These are phyloP conservation scores for Sitobion miscanthi DNA, from an alignment of 1,140 invertebrate species.

Conservation along the genomic window DNA sequence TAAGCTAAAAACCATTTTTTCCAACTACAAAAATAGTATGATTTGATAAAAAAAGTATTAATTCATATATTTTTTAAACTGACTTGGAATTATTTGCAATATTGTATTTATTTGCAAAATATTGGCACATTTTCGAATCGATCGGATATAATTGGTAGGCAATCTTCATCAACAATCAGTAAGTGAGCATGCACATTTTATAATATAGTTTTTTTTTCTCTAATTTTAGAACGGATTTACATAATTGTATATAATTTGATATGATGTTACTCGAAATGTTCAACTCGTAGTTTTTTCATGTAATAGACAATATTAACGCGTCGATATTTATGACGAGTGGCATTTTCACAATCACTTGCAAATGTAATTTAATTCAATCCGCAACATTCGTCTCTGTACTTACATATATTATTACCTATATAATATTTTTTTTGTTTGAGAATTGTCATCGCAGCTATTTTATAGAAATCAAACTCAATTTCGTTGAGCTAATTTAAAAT, in stretches of 20 bases:
- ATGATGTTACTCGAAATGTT: not conserved
- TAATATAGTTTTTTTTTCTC: too few relatives aligned
- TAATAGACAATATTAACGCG: too few relatives aligned
- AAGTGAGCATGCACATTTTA: not conserved
- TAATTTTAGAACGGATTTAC: too few relatives aligned
- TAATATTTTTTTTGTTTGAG: not conserved
- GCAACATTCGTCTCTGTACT: not conserved
- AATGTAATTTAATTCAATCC: not conserved
- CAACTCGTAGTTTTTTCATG: not conserved
- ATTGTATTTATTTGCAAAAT: not conserved
- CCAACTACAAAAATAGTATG: not conserved
- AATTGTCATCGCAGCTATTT: not conserved
- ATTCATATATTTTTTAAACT: not conserved
- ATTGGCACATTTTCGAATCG: not conserved
- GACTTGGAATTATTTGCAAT: not conserved
- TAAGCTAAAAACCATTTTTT: not conserved
- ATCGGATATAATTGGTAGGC: not conserved
- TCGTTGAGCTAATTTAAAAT: not conserved
- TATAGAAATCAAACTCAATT: not conserved
- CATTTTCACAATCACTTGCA: not conserved
- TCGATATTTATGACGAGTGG: not conserved
- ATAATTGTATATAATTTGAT: not conserved
- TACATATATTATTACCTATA: too few relatives aligned
- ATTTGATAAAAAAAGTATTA: not conserved
- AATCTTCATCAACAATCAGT: not conserved